Conservation (phyloP, 2,797 vertebrate genomes). For the Parotocinclus haroldoi region DNA sequence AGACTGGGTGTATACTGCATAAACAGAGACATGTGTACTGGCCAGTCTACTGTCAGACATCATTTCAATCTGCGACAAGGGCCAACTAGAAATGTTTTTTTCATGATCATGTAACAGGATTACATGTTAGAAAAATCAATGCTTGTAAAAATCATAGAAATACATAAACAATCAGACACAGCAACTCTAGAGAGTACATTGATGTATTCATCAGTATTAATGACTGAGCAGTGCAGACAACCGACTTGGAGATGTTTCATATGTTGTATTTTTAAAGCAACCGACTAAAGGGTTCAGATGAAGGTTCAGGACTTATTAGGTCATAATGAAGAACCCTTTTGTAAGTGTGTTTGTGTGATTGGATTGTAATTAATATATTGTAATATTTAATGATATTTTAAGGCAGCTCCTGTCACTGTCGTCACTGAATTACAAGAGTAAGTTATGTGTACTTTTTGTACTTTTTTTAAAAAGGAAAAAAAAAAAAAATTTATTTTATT, state of each 20-base stretch:
- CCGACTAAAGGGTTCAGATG: background rate
- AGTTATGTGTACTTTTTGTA: background rate
- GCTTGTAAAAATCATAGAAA: no score
- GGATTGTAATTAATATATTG: background rate
- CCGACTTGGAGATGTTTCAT: no score
- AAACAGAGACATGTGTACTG: no score
- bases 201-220: background rate
- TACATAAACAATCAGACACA: no score
- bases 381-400: conserved; percentile 21
- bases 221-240: background rate
- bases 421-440: no score
- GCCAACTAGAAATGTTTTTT: no score
- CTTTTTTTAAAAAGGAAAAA: background rate
- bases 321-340: background rate
- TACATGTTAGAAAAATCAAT: no score
- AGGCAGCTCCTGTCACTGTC: background rate
- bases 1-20: no score
- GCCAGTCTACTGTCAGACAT: no score
- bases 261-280: background rate
- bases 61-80: no score
- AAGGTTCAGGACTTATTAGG: background rate
- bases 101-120: no score
- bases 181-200: background rate
- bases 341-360: conserved; percentile 4
- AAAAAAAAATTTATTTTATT: background rate